phyloP scores from a whole-genome alignment of 2,888 invertebrate species.

The Ferrisia virgata region DNA sequence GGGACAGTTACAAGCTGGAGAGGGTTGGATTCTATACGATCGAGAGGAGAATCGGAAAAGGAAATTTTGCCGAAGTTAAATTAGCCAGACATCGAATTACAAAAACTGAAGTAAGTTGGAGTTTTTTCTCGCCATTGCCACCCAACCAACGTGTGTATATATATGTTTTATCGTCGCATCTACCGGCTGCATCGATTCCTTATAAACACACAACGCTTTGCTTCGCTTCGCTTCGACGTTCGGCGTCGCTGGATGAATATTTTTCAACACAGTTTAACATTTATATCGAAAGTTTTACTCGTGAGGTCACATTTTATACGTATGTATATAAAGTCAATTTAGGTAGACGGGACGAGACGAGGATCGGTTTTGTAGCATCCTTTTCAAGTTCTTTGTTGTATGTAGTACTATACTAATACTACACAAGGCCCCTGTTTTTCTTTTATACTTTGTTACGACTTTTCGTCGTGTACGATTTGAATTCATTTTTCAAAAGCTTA shows the following conservation, averaged over 20 bases:
- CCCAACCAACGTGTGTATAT: neutral
- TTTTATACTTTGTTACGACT: neutral
- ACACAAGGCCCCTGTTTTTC: neutral
- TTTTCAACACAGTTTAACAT: neutral
- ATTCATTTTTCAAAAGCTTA: neutral
- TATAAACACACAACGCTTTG: too few species aligned
- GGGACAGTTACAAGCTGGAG: slow-evolving; percentile 65
- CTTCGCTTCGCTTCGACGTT: neutral
- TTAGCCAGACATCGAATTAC: slow-evolving; percentile 96
- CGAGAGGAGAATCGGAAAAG: slow-evolving; percentile 96
- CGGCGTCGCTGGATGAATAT: neutral
- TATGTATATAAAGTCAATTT: neutral
- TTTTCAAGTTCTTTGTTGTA: neutral
- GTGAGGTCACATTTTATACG: neutral
- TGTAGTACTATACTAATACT: neutral
- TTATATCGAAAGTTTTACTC: neutral
- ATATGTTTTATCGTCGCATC: neutral
- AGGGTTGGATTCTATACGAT: slow-evolving; percentile 97
- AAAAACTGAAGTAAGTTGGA: slow-evolving; percentile 85
- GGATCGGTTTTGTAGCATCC: neutral
- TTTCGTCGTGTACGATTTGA: neutral
- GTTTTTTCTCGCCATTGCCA: neutral
- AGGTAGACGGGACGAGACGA: neutral
- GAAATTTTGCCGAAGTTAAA: slow-evolving; percentile 98
- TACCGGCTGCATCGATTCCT: too few species aligned